Percentiles rank a stretch among this genome's conserved stretches.
These are phyloP conservation scores for Diplosoma virens DNA, from an alignment of 23 tunicate species.

Conservation along the genomic window DNA sequence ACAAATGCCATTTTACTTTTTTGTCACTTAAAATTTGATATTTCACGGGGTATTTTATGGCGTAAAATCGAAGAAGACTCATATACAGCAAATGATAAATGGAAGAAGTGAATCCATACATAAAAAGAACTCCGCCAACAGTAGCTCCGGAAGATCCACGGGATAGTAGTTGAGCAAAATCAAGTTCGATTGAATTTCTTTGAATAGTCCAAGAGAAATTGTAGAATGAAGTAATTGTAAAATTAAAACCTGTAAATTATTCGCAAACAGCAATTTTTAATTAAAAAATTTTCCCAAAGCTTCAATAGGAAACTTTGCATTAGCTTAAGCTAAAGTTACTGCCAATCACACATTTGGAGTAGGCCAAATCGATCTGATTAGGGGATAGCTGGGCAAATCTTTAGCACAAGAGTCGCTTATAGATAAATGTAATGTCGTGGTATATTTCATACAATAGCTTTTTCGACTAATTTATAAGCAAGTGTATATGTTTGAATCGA, in stretches of 20 bases:
- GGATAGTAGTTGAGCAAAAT: background rate
- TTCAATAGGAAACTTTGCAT: too few relatives aligned
- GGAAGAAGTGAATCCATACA: background rate
- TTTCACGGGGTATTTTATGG: background rate
- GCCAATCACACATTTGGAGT: too few relatives aligned
- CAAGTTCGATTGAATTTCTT: background rate
- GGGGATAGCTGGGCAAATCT: too few relatives aligned
- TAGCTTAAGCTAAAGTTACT: too few relatives aligned
- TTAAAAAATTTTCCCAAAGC: too few relatives aligned
- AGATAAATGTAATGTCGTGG: too few relatives aligned
- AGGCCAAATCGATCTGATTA: too few relatives aligned
- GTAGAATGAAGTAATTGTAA: slow-evolving; percentile 7
- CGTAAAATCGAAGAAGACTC: background rate
- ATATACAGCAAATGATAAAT: slow-evolving; percentile 10
- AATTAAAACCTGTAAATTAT: slow-evolving; percentile 10
- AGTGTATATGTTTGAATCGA: too few relatives aligned
- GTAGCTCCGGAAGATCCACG: background rate
- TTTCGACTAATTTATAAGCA: too few relatives aligned
- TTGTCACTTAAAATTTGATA: background rate
- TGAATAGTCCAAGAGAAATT: slow-evolving; percentile 10
- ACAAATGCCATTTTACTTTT: background rate
- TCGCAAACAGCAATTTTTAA: too few relatives aligned
- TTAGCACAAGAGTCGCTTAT: too few relatives aligned
- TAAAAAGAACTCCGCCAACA: background rate
- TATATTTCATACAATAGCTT: too few relatives aligned